Percentiles rank a stretch among this genome's conserved stretches.
phyloP scores from a whole-genome alignment of 92 coral and sea anemone species.

The Umimayanthus chanpuru region DNA sequence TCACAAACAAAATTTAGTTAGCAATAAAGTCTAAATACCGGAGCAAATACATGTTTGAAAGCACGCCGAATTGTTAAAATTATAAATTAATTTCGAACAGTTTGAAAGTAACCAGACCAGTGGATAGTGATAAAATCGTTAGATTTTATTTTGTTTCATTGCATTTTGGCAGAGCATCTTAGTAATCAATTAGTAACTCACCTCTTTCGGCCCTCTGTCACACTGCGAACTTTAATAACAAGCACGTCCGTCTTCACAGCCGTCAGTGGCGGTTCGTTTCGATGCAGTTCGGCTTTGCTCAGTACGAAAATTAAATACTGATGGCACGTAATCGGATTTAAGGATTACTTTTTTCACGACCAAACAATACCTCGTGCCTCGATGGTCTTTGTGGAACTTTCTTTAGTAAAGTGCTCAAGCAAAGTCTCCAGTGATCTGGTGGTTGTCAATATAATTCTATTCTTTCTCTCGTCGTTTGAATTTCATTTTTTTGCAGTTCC shows the following conservation, averaged over 20 bases:
- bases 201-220: conserved; percentile 21
- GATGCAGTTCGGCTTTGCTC: neutral
- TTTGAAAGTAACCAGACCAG: neutral
- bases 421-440: too few relatives aligned
- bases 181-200: neutral
- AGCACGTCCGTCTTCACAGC: neutral
- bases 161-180: neutral
- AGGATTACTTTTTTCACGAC: conserved; percentile 13
- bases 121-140: neutral
- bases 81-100: neutral
- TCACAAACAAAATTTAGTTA: conserved; percentile 4
- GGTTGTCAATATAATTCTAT: neutral
- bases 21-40: neutral
- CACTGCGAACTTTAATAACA: neutral
- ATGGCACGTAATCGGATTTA: conserved; percentile 40
- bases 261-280: neutral
- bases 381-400: neutral
- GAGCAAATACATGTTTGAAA: too few relatives aligned
- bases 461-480: neutral
- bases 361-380: conserved; percentile 27
- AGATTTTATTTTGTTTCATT: too few relatives aligned
- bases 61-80: neutral
- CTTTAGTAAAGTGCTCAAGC: conserved; percentile 22
- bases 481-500: neutral
- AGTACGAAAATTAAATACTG: conserved; percentile 30